phyloP scores from a whole-genome alignment of 2,888 invertebrate species.

The Stenolophus ochropezus region DNA sequence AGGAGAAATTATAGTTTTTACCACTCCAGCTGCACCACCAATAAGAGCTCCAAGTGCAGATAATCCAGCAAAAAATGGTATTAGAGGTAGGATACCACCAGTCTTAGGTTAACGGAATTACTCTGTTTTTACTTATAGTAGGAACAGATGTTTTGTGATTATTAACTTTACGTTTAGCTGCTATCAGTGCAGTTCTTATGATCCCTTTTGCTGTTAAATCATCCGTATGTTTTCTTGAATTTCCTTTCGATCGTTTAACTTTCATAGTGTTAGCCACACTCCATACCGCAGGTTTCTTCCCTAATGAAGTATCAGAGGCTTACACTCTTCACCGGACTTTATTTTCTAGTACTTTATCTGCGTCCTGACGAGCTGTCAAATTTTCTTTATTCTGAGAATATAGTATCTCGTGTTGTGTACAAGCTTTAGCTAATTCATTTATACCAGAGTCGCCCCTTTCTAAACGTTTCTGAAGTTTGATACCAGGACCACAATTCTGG shows the following conservation, averaged over 20 bases:
- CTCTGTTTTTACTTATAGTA: too few relatives aligned
- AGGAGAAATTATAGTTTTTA: slow-evolving; percentile 66
- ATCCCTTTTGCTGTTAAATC: neutral
- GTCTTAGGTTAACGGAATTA: slow-evolving; percentile 63
- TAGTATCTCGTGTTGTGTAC: too few relatives aligned
- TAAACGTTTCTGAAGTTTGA: neutral
- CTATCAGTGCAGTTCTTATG: too few relatives aligned
- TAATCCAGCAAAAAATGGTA: slow-evolving; percentile 67
- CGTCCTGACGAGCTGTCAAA: too few relatives aligned
- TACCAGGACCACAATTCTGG: slow-evolving; percentile 23
- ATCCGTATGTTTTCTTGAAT: neutral
- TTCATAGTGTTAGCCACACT: too few relatives aligned
- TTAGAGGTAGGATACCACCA: slow-evolving; percentile 65
- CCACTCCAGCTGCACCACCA: slow-evolving; percentile 67
- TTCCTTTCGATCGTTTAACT: slow-evolving; percentile 62
- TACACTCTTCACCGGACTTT: too few relatives aligned
- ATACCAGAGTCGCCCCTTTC: slow-evolving; percentile 34
- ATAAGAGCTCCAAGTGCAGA: slow-evolving; percentile 66
- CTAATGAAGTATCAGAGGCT: too few relatives aligned
- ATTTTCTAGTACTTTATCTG: too few relatives aligned
- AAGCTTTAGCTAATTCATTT: slow-evolving; percentile 19
- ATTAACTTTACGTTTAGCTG: too few relatives aligned
- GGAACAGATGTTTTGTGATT: too few relatives aligned
- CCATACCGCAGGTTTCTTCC: too few relatives aligned
- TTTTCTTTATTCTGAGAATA: too few relatives aligned